Percentiles rank a stretch among this genome's conserved stretches.
Conservation (phyloP, 2,797 vertebrate species). For the Pangasius sanitwongsei region DNA sequence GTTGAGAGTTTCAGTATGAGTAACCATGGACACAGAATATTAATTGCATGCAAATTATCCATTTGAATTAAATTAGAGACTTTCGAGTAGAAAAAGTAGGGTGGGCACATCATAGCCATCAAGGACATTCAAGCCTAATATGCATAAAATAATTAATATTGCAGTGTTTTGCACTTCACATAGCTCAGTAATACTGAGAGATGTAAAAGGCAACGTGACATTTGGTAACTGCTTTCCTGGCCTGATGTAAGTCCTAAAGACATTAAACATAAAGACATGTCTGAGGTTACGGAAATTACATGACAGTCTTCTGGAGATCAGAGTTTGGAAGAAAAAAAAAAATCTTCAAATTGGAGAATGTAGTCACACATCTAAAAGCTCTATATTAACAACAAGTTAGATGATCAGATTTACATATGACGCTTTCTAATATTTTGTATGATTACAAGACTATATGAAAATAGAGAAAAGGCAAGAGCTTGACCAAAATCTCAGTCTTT, state of each 20-base stretch:
- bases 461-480: not conserved
- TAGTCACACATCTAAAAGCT: not conserved
- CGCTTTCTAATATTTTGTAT: not conserved
- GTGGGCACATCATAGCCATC: constrained; percentile 38
- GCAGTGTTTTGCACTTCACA: constrained; percentile 17
- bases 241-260: not conserved
- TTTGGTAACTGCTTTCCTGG: not conserved
- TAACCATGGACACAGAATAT: constrained; percentile 62
- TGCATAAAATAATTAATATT: constrained; percentile 38
- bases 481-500: not conserved
- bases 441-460: not conserved
- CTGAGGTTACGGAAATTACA: not conserved
- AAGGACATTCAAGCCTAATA: constrained; percentile 45
- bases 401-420: not conserved
- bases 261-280: not conserved
- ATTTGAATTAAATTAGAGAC: constrained; percentile 47
- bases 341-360: not conserved
- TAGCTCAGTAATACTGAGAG: not conserved
- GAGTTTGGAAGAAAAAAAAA: not conserved
- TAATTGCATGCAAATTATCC: constrained; percentile 63
- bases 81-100: constrained; percentile 30
- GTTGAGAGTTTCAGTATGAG: constrained; percentile 64
- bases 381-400: not conserved
- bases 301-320: not conserved
- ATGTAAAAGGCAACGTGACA: not conserved